Conservation (phyloP, 2,113 vertebrate genomes). For the Nycticorax nycticorax region DNA sequence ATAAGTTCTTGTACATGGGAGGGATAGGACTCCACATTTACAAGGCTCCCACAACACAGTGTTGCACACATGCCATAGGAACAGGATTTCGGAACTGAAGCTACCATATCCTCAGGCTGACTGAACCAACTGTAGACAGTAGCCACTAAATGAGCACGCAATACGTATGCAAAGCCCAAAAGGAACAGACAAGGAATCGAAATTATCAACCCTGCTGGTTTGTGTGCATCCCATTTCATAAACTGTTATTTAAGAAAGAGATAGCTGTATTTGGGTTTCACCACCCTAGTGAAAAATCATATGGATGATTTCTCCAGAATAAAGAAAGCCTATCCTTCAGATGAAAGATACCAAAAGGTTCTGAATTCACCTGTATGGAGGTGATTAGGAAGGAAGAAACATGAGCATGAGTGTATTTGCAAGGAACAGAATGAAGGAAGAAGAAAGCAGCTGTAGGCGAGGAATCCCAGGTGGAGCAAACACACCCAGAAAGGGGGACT, state of each 20-base stretch:
- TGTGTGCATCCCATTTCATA: background rate
- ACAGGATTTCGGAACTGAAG: background rate
- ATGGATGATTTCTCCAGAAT: background rate
- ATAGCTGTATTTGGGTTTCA: background rate
- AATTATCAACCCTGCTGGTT: background rate
- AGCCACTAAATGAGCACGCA: background rate
- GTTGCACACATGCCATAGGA: background rate
- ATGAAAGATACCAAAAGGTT: background rate
- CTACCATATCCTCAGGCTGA: background rate
- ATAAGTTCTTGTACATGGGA: accelerated
- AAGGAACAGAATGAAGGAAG: background rate
- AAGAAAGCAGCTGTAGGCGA: background rate
- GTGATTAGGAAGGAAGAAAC: background rate
- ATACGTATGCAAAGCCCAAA: background rate
- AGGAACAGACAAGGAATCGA: background rate
- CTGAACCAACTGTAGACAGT: background rate
- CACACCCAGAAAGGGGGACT: background rate
- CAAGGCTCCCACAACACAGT: background rate
- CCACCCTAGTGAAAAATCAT: background rate
- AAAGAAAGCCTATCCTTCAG: background rate
- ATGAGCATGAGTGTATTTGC: background rate
- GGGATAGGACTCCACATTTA: background rate
- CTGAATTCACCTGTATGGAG: background rate
- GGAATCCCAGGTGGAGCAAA: background rate
- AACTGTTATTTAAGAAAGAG: background rate